Evolutionary conservation across 2,113 vertebrate genomes (phyloP), one percentile per base, ranked within the genome.

Genomic region (Ranitomeya variabilis): DNA sequence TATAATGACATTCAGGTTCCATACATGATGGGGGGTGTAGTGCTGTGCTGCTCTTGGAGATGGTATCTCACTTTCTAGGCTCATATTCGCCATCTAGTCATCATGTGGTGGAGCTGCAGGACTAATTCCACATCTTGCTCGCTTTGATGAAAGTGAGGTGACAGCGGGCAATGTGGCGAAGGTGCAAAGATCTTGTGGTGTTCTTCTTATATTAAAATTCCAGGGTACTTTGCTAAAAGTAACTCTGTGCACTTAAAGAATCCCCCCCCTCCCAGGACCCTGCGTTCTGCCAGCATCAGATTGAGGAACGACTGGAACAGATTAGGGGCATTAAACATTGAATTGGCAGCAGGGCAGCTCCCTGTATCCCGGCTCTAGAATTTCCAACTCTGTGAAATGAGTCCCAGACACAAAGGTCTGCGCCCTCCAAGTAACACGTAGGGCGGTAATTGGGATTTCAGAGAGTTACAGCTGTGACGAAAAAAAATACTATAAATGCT

Each of bases 281-380:
- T 7, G 76, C 15, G 73, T 26, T 52, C 85, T 7, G 54, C 54
- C 85, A 66, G 13, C 59, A 23, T 67, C 85, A 66, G 84, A 45
- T 54, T 5, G 86, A 92, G 89, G 91, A 92, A 92, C 92, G 91
- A 95, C 94, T 95, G 95, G 94, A 95, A 95, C 90, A 90, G 94
- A 95, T 95, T 94, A 94, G 89, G 88, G 90, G 90, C 92, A 83
- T 93, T 94, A 93, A 93, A 93, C 93, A 93, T 94, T 93, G 91
- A 91, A 89, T 93, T 94, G 93, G 93, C 94, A 94, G 91, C 91
- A 93, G 91, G 90, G 93, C 91, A 91, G 92, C 91, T 91, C 91
- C 91, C 90, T 71, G 91, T 94, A 94, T 94, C 93, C 91, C 90
- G 91, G 94, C 94, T 90, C 85, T 94, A 80, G 78, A 80, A 87